A percentile compares a stretch with the other conserved stretches of the same genome.
These are phyloP conservation scores for Turdus rufiventris DNA, from an alignment of 2,113 vertebrate species.

Conservation along the genomic window DNA sequence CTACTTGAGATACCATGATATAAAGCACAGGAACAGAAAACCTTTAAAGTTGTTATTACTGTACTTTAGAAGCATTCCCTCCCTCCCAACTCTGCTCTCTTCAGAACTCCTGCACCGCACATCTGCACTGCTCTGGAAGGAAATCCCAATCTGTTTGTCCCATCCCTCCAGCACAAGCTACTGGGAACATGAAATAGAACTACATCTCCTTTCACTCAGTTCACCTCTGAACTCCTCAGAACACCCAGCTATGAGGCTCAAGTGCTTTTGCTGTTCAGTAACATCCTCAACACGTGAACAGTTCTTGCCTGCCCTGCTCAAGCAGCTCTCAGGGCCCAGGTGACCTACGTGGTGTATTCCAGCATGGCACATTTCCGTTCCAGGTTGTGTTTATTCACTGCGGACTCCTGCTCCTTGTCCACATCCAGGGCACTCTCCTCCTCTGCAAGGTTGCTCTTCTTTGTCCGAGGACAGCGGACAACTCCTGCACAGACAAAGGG, in stretches of 20 bases:
- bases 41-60: background rate
- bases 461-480: constrained; percentile 68
- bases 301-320: background rate
- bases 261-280: background rate
- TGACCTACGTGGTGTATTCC: constrained; percentile 75
- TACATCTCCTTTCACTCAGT: background rate
- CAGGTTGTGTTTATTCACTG: constrained; percentile 72
- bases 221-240: background rate
- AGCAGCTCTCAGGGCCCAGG: too few species aligned
- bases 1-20: background rate
- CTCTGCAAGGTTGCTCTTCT: constrained; percentile 17
- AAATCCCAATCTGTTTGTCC: background rate
- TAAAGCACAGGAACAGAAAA: background rate
- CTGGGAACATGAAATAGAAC: background rate
- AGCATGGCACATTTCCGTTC: constrained; percentile 76
- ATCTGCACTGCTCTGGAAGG: background rate
- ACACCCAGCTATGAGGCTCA: background rate
- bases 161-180: background rate
- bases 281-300: background rate
- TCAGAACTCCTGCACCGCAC: background rate
- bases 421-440: constrained; percentile 40
- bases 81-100: background rate
- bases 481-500: constrained; percentile 61
- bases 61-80: background rate
- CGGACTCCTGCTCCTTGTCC: constrained; percentile 75